Percentiles rank a stretch among this genome's conserved stretches.
Evolutionary conservation across 2,113 vertebrate genomes (phyloP).

Genomic region (Lepus timidus): DNA sequence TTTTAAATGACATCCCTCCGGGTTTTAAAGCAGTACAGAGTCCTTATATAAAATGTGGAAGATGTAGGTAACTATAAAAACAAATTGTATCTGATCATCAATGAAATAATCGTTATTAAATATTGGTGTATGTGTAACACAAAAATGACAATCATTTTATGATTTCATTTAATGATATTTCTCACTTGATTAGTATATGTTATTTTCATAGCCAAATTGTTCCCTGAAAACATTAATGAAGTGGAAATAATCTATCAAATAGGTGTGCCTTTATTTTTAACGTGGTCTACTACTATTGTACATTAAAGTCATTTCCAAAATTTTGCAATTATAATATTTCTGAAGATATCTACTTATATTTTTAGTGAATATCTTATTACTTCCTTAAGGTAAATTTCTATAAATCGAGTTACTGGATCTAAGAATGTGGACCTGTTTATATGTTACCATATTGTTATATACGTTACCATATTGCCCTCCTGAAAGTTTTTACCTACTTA

Average conservation of each 20-base stretch:
- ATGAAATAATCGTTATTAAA: constrained; percentile 2
- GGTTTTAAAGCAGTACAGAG: background rate
- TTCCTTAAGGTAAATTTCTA: constrained; percentile 41
- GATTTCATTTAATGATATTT: background rate
- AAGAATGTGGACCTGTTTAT: constrained; percentile 6
- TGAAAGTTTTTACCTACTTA: background rate
- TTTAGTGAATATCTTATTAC: background rate
- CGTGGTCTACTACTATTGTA: background rate
- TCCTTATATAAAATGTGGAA: background rate
- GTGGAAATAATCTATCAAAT: background rate
- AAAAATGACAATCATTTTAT: background rate
- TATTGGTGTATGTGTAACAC: background rate
- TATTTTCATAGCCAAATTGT: constrained; percentile 1
- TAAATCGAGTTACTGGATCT: background rate
- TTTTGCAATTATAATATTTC: background rate
- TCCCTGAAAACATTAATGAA: constrained; percentile 33
- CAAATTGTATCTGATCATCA: background rate
- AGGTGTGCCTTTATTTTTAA: constrained; percentile 52
- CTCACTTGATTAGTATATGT: background rate
- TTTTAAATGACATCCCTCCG: background rate
- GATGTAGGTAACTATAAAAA: background rate
- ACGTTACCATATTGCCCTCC: background rate
- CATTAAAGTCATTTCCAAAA: background rate
- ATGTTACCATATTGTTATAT: background rate
- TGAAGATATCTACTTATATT: background rate